Evolutionary conservation across 2,113 vertebrate species (phyloP).

Genomic region (Cnemophilus loriae): DNA sequence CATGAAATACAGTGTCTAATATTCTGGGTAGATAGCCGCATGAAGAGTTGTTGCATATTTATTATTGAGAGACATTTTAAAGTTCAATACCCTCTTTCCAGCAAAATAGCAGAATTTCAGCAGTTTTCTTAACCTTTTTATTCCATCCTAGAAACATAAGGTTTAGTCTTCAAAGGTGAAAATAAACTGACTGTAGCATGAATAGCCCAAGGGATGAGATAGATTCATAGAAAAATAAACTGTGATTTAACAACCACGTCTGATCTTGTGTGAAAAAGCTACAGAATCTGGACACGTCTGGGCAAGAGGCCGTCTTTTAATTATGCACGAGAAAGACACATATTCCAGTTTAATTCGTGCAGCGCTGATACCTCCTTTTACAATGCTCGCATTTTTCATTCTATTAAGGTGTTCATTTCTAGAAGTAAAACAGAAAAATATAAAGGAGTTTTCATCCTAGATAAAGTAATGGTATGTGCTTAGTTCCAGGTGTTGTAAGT

Average conservation of each 20-base stretch:
- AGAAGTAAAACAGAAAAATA: not conserved
- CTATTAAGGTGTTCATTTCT: not conserved
- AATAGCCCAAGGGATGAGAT: not conserved
- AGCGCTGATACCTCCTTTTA: not conserved
- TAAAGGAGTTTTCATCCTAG: not conserved
- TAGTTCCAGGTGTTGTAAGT: not conserved
- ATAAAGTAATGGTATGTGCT: not conserved
- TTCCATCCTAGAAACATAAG: not conserved
- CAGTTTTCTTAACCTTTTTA: not conserved
- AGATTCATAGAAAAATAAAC: conserved; percentile 37
- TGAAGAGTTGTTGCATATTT: not conserved
- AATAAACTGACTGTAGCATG: not conserved
- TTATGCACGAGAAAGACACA: not conserved
- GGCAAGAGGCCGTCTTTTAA: not conserved
- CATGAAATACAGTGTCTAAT: not conserved
- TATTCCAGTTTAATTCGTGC: not conserved
- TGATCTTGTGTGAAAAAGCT: conserved; percentile 29
- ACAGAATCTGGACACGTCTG: not conserved
- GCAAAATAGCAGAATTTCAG: not conserved
- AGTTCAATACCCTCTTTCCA: not conserved
- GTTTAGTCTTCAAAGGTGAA: not conserved
- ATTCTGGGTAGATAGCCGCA: not conserved
- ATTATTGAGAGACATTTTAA: not conserved
- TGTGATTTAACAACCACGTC: conserved; percentile 2
- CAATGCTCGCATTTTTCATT: not conserved